phyloP scores from a whole-genome alignment of 2,797 vertebrate species.

The Jordanella pulchra region DNA sequence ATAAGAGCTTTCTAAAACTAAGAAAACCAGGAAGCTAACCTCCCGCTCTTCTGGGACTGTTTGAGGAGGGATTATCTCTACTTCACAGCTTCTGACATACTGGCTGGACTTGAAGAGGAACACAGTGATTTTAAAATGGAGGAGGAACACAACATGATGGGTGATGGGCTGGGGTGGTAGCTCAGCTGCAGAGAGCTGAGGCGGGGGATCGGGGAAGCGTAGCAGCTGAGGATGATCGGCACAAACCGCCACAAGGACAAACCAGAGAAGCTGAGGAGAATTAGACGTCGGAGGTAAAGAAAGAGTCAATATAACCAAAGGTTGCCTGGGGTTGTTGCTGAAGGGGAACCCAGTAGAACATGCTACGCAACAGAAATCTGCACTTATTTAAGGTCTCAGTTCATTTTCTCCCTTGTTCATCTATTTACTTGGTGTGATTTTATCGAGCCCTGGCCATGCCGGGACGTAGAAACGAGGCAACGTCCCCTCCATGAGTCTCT shows the following conservation, averaged over 20 bases:
- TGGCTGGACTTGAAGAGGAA: slow-evolving; percentile 19
- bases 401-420: slow-evolving; percentile 12
- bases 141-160: neutral
- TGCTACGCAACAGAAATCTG: slow-evolving; percentile 25
- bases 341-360: neutral
- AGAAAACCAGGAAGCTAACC: neutral
- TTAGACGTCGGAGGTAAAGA: neutral
- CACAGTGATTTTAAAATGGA: slow-evolving; percentile 52
- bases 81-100: neutral
- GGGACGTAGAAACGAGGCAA: slow-evolving; percentile 94
- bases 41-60: neutral
- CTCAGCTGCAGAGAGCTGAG: neutral
- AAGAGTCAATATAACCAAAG: neutral
- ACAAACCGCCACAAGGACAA: neutral
- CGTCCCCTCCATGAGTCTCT: slow-evolving; percentile 93
- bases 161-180: neutral
- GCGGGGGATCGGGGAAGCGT: neutral
- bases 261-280: neutral
- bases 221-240: neutral
- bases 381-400: slow-evolving; percentile 43
- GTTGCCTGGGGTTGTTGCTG: neutral
- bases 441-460: slow-evolving; percentile 91
- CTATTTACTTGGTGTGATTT: slow-evolving; percentile 80
- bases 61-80: neutral
- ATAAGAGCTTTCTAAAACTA: neutral